Base-by-base conservation (phyloP, 2,113 vertebrate genomes). In the Nyctibius bracteatus region DNA sequence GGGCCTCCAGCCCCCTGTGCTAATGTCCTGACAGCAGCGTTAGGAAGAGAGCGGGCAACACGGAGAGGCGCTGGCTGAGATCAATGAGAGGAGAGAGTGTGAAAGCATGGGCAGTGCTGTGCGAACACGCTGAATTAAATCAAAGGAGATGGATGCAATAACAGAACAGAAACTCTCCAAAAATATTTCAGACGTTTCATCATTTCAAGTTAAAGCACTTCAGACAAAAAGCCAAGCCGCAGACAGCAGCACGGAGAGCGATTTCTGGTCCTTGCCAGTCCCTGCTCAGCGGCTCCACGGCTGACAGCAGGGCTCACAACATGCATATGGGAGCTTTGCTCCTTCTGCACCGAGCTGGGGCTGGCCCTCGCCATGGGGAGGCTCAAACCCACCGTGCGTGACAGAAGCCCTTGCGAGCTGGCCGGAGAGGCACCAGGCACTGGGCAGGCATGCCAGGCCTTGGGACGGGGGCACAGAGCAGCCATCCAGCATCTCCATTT, bases 381-480 rank as follows among this genome's bases (percentile, higher is more conserved):
- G 17, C 43, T 68, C 28, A 12, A 27, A 28, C 3, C 2, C 3
- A 3, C 41, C 8, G 0, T 2, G 20, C 0, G 5, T 8, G 22
- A 9, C 25, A 4, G 0, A 33, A 62, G 61, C 22, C 35, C 62
- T 7, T 3, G 11, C 1, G 3, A 58, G 66, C 39, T 21, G 71
- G 35, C 27, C 16, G 37, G 30, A 23, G 55, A 18, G 41, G 55
- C 58, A 33, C 37, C 22, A 12, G 66, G 44, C n/a, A 10, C 19
- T 37, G 23, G 5, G 4, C 59, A 16, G 51, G 44, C 20, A 39
- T 2, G 0, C 30, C n/a, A 9, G 37, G 31, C 33, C 30, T 16
- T 47, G 63, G 49, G 39, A 41, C 39, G 18, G 1, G 6, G 30
- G 61, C 28, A 23, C 24, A 52, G 62, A 18, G 25, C 51, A 43